Evolutionary conservation across 2,888 invertebrate species (phyloP), one percentile per base, ranked within the genome.

Genomic region (Catocala nupta): DNA sequence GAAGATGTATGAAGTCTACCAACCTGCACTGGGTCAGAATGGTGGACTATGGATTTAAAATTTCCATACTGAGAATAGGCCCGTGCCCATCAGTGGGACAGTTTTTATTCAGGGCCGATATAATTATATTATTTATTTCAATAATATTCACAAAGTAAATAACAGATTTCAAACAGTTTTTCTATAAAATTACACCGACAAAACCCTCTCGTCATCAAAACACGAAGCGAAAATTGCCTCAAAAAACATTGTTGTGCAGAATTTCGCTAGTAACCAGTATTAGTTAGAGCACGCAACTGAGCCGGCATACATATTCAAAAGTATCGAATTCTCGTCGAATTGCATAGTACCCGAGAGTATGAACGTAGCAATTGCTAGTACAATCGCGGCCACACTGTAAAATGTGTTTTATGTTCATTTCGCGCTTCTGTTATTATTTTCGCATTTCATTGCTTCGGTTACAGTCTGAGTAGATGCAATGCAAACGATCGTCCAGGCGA

Each of bases 251-350:
- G 43, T 51, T 45, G 10, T 43, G 12, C 7, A 51, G 13, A 16
- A 65, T 53, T 61, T 47, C 42, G 49, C 5, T 16, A 51, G 50
- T 1, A 11, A 13, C 6, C 49, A 52, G 57, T 65, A 57, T 63
- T 55, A 62, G 47, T 42, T 68, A 39, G 50, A 61, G 60, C 52
- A 59, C 25, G 44, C 44, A 25, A 45, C 44, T 48, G 56, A 51
- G 47, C 49, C 52, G 57, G 16, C 74, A 80, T 81, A 70, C 73
- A 81, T 81, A 81, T 81, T 81, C 81, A 81, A 68, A 73, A 73
- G 80, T 73, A 75, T 80, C 76, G 76, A 73, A 75, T 65, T 71
- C 66, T 59, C 64, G 65, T 72, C 71, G 66, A 81, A 81, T 81
- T 78, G 73, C 80, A 81, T 77, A 69, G 56, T 57, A 61, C 55